Evolutionary conservation across 2,888 invertebrate genomes (phyloP).

Genomic region (Chalcosyrphus nemorum): DNA sequence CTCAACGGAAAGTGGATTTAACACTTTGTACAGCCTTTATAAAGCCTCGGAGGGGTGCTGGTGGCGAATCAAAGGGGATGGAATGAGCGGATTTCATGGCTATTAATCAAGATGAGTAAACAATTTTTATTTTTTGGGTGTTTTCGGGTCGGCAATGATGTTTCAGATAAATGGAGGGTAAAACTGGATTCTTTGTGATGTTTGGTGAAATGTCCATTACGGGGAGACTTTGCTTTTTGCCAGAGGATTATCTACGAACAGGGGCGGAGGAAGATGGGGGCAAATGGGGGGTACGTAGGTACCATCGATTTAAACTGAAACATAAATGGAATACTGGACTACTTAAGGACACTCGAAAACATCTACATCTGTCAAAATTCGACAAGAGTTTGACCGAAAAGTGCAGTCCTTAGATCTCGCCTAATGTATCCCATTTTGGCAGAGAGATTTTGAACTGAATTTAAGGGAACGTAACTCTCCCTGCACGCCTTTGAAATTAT

Average conservation of each 20-base stretch:
- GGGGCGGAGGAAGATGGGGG: not conserved
- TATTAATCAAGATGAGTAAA: slow-evolving; percentile 71
- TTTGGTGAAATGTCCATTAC: slow-evolving; percentile 26
- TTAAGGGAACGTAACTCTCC: no score
- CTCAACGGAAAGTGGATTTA: slow-evolving; percentile 51
- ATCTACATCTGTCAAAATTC: no score
- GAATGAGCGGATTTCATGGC: slow-evolving; percentile 55
- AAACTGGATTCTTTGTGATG: slow-evolving; percentile 24
- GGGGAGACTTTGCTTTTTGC: not conserved
- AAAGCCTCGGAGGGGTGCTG: not conserved
- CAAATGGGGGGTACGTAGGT: not conserved
- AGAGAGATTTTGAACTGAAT: no score
- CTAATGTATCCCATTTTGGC: no score
- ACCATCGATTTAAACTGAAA: not conserved
- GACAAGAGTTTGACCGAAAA: no score
- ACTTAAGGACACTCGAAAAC: no score
- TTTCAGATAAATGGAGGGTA: slow-evolving; percentile 25
- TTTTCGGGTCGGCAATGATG: slow-evolving; percentile 40
- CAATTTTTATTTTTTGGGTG: slow-evolving; percentile 46
- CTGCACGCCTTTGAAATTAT: no score
- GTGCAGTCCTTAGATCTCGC: no score
- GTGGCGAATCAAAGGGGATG: not conserved
- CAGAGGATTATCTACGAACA: slow-evolving; percentile 6
- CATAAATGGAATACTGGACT: no score
- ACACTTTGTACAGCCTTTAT: slow-evolving; percentile 47